Evolutionary conservation across 2,113 vertebrate species (phyloP).

Genomic region (Semnornis frantzii): DNA sequence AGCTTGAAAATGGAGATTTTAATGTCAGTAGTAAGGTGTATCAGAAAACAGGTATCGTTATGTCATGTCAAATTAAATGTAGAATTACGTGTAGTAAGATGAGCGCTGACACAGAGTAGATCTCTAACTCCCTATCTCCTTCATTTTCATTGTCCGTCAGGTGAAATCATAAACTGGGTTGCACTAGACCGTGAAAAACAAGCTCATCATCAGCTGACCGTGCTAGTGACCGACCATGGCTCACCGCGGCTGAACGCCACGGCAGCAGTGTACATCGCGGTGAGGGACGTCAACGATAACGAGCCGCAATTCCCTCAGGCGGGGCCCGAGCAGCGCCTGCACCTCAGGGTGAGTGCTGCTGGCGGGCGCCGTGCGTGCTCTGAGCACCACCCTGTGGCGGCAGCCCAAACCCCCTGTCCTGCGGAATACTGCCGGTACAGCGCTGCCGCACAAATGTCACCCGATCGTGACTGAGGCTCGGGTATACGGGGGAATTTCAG

Average conservation of each 20-base stretch:
- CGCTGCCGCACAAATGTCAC: rapidly evolving
- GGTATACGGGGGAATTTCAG: neutral
- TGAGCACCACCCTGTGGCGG: slow-evolving; percentile 70
- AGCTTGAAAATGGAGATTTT: neutral
- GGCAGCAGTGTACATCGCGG: slow-evolving; percentile 70
- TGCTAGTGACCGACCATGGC: slow-evolving; percentile 87
- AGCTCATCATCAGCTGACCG: slow-evolving; percentile 79
- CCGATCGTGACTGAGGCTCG: rapidly evolving
- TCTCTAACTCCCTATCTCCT: neutral
- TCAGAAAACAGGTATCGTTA: neutral
- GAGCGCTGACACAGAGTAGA: no score
- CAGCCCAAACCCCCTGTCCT: neutral
- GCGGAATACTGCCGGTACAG: rapidly evolving
- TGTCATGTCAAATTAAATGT: neutral
- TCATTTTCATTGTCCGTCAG: slow-evolving; percentile 56
- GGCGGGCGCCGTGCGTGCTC: neutral
- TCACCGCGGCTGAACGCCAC: slow-evolving; percentile 82
- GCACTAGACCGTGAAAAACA: slow-evolving; percentile 85
- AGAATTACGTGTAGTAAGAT: neutral
- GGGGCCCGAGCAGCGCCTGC: slow-evolving; percentile 71
- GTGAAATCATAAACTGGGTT: slow-evolving; percentile 88
- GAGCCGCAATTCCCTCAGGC: slow-evolving; percentile 82
- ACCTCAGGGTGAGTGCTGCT: slow-evolving; percentile 73
- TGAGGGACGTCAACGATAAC: slow-evolving; percentile 89
- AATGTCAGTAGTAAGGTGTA: neutral